phyloP scores from a whole-genome alignment of 92 coral and sea anemone genomes.

The Palythoa caribaeorum region DNA sequence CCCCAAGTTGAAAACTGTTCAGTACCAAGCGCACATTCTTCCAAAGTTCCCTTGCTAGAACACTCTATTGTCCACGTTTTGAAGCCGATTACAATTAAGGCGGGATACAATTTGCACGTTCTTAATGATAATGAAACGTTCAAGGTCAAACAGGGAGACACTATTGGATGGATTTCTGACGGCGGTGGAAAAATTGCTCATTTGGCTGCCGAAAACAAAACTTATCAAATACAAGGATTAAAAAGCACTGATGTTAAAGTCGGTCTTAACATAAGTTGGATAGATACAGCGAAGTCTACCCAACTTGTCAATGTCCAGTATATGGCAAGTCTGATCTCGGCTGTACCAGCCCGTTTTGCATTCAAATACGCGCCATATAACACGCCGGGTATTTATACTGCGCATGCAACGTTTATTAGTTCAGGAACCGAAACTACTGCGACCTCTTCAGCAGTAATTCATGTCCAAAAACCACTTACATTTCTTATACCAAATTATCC shows the following conservation, averaged over 20 bases:
- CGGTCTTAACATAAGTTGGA: slow-evolving; percentile 45
- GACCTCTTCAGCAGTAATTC: slow-evolving; percentile 37
- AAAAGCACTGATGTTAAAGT: slow-evolving; percentile 7
- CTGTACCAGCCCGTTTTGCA: slow-evolving; percentile 66
- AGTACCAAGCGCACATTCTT: slow-evolving; percentile 16
- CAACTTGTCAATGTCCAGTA: slow-evolving; percentile 44
- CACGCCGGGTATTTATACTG: slow-evolving; percentile 60
- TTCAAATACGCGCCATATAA: slow-evolving; percentile 30
- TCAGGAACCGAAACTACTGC: slow-evolving; percentile 11
- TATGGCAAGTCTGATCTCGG: slow-evolving; percentile 70
- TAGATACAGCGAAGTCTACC: slow-evolving; percentile 22
- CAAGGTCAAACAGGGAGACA: slow-evolving; percentile 75
- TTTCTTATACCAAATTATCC: slow-evolving; percentile 56
- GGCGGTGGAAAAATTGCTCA: slow-evolving; percentile 76
- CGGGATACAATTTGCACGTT: slow-evolving; percentile 77
- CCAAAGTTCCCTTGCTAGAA: slow-evolving; percentile 39
- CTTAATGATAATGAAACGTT: slow-evolving; percentile 64
- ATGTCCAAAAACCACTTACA: slow-evolving; percentile 61
- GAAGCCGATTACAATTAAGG: slow-evolving; percentile 53
- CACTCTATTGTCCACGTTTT: slow-evolving; percentile 54
- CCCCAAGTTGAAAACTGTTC: slow-evolving; percentile 47
- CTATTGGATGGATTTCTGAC: slow-evolving; percentile 78
- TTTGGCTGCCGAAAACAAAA: slow-evolving; percentile 41
- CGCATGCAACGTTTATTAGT: slow-evolving; percentile 60
- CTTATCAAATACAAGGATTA: slow-evolving; percentile 49